These are phyloP conservation scores for Etheostoma cragini DNA, from an alignment of 2,113 vertebrate genomes.

Conservation along the genomic window DNA sequence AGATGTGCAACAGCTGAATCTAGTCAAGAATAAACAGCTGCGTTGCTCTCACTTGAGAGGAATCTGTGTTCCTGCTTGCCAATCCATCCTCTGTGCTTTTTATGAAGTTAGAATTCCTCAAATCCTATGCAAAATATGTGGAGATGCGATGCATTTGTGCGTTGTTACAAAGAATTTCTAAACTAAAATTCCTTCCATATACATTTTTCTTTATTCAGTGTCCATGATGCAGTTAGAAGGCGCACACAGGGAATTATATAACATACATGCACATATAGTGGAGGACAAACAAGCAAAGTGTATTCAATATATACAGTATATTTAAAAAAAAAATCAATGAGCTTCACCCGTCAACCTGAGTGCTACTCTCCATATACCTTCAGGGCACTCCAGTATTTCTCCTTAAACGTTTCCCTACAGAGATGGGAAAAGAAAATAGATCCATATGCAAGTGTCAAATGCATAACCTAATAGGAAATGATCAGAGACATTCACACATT, in stretches of 20 bases:
- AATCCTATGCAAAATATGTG: slow-evolving; percentile 20
- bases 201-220: not conserved
- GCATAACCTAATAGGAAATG: slow-evolving; percentile 36
- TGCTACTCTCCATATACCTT: not conserved
- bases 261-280: not conserved
- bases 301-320: not conserved
- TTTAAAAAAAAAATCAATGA: not conserved
- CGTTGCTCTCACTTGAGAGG: slow-evolving; percentile 41
- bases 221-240: not conserved
- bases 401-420: slow-evolving; percentile 16
- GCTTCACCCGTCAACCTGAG: slow-evolving; percentile 13
- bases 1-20: slow-evolving; percentile 41
- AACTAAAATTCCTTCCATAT: not conserved
- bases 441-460: slow-evolving; percentile 22
- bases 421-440: slow-evolving; percentile 9
- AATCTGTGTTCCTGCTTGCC: slow-evolving; percentile 15
- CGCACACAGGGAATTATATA: not conserved
- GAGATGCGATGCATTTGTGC: not conserved
- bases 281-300: not conserved
- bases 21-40: slow-evolving; percentile 42
- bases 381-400: slow-evolving; percentile 8
- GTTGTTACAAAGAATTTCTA: not conserved
- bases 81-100: slow-evolving; percentile 10
- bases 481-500: slow-evolving; percentile 35
- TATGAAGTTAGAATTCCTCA: slow-evolving; percentile 35